Conservation (phyloP, 2,888 invertebrate species). For the Agrotis segetum region DNA sequence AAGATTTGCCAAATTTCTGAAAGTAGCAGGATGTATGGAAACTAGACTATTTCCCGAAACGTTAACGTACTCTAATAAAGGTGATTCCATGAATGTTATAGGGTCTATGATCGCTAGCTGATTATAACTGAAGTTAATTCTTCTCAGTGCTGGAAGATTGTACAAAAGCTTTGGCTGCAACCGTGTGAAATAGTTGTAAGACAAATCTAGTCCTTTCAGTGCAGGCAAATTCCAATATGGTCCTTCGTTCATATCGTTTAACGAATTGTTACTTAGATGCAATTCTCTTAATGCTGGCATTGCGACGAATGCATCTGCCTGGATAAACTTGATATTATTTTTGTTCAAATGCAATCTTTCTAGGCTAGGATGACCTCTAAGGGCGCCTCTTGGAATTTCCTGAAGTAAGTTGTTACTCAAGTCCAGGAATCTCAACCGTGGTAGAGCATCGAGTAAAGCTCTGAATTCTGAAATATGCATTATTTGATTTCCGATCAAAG, state of each 20-base stretch:
- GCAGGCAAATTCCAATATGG: slow-evolving; percentile 97
- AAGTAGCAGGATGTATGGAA: slow-evolving; percentile 94
- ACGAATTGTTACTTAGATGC: slow-evolving; percentile 95
- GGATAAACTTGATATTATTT: slow-evolving; percentile 94
- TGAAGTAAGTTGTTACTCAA: slow-evolving; percentile 94
- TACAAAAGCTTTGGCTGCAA: slow-evolving; percentile 94
- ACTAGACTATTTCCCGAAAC: slow-evolving; percentile 94
- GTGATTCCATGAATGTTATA: slow-evolving; percentile 93
- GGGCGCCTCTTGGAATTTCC: slow-evolving; percentile 94
- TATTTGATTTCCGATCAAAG: slow-evolving; percentile 94
- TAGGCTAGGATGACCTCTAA: slow-evolving; percentile 95
- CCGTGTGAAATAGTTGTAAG: slow-evolving; percentile 93
- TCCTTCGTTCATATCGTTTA: slow-evolving; percentile 93
- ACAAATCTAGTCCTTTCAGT: slow-evolving; percentile 95
- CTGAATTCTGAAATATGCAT: slow-evolving; percentile 94
- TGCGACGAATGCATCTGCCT: slow-evolving; percentile 95
- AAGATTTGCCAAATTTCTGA: slow-evolving; percentile 93
- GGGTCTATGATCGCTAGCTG: slow-evolving; percentile 93
- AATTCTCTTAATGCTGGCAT: slow-evolving; percentile 96
- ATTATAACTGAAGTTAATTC: slow-evolving; percentile 95
- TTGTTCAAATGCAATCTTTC: slow-evolving; percentile 95
- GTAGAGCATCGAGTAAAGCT: slow-evolving; percentile 94
- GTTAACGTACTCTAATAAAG: slow-evolving; percentile 95
- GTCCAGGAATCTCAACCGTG: slow-evolving; percentile 94
- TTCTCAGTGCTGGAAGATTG: slow-evolving; percentile 94